Percentiles rank a stretch among this genome's conserved stretches.
Evolutionary conservation across 2,113 vertebrate species (phyloP).

Genomic region (Lethenteron reissneri): DNA sequence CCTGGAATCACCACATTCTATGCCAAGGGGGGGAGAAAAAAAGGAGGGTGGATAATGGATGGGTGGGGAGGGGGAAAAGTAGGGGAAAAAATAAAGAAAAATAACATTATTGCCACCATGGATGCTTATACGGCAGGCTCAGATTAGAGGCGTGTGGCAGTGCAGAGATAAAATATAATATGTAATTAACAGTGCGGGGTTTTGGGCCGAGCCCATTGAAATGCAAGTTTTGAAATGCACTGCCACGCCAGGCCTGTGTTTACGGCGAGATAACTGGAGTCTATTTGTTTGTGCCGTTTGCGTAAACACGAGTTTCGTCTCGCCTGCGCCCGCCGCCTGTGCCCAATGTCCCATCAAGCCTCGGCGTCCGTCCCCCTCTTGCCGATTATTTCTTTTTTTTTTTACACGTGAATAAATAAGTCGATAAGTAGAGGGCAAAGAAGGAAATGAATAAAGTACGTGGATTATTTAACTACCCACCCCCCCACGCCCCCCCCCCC

Average conservation of each 20-base stretch:
- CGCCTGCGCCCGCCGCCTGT: not conserved
- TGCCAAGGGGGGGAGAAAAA: not conserved
- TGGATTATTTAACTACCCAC: not conserved
- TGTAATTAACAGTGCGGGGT: constrained; percentile 6
- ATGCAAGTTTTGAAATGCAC: not conserved
- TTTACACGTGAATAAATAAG: no score
- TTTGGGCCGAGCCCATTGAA: constrained; percentile 4
- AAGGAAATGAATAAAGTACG: no score
- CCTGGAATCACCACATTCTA: constrained; percentile 1
- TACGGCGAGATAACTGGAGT: constrained; percentile 4
- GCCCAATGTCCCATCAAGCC: no score
- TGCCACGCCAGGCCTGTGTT: not conserved
- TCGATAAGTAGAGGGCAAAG: no score
- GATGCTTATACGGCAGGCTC: constrained; percentile 1
- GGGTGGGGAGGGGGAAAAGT: not conserved
- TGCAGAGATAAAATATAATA: constrained; percentile 2
- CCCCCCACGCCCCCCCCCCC: not conserved
- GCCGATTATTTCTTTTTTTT: no score
- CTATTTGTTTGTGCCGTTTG: constrained; percentile 1
- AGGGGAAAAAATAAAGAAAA: not conserved
- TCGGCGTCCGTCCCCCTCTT: no score
- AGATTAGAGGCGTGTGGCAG: constrained; percentile 5
- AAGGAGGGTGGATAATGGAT: not conserved
- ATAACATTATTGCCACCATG: not conserved
- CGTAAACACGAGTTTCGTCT: not conserved